A percentile compares a stretch with the other conserved stretches of the same genome.
Evolutionary conservation across 2,797 vertebrate genomes (phyloP).

Genomic region (Meriones psammophilus): DNA sequence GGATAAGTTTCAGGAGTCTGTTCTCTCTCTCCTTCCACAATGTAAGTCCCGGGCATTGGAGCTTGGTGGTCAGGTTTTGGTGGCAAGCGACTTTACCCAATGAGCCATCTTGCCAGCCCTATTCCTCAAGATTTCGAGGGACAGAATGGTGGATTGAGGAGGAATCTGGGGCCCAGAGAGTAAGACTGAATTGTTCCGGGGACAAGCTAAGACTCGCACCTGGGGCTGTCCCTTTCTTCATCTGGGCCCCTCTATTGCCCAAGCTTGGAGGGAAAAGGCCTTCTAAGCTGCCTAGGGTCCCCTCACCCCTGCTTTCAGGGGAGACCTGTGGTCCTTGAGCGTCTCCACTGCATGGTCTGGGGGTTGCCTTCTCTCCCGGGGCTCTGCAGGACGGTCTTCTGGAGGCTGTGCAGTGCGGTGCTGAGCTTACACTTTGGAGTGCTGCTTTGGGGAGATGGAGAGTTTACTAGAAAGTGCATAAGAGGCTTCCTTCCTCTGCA

Average conservation of each 20-base stretch:
- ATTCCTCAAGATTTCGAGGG: slow-evolving; percentile 37
- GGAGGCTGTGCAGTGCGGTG: not conserved
- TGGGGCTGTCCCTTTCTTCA: not conserved
- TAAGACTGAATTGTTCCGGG: not conserved
- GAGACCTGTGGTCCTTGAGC: not conserved
- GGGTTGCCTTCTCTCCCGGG: not conserved
- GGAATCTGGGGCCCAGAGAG: not conserved
- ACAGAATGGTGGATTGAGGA: slow-evolving; percentile 21
- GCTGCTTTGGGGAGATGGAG: not conserved
- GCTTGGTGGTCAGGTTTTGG: not conserved
- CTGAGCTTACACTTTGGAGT: not conserved
- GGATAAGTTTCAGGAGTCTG: not conserved
- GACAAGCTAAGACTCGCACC: not conserved
- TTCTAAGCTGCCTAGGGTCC: not conserved
- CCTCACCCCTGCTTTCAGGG: not conserved
- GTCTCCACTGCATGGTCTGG: not conserved
- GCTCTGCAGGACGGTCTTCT: not conserved
- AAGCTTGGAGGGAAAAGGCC: not conserved
- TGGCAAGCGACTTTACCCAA: not conserved
- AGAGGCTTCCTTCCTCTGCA: not conserved
- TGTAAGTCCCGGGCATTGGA: not conserved
- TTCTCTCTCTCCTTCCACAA: not conserved
- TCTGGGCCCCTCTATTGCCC: not conserved
- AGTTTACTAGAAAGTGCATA: not conserved
- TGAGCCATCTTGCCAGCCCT: not conserved